phyloP scores from a whole-genome alignment of 1,140 invertebrate species.

The Dreissena rostriformis region DNA sequence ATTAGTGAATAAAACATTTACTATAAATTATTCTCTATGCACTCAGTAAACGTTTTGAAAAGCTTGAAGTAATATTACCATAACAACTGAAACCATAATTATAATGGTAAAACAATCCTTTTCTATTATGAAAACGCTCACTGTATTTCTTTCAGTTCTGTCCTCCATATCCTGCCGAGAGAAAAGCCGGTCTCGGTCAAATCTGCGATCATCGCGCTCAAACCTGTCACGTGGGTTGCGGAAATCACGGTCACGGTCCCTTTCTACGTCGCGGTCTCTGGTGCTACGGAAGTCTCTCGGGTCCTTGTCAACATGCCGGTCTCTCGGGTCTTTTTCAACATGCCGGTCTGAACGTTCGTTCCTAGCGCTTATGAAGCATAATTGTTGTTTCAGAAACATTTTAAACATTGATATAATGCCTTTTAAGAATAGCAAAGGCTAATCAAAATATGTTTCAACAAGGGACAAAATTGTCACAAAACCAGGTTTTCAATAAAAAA shows the following conservation, averaged over 20 bases:
- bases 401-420: no score
- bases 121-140: neutral
- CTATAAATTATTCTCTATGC: no score
- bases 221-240: slow-evolving; percentile 66
- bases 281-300: slow-evolving; percentile 42
- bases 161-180: slow-evolving; percentile 52
- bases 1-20: no score
- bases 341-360: no score
- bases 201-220: slow-evolving; percentile 69
- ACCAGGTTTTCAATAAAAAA: no score
- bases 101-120: neutral
- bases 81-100: neutral
- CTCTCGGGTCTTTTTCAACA: slow-evolving; percentile 32
- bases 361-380: no score
- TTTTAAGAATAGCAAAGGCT: no score
- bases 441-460: no score
- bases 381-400: no score
- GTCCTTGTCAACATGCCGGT: slow-evolving; percentile 21
- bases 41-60: no score
- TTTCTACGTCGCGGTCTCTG: slow-evolving; percentile 82
- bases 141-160: slow-evolving; percentile 6
- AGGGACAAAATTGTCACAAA: no score
- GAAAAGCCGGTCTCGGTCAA: slow-evolving; percentile 56
- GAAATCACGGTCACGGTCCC: slow-evolving; percentile 81
- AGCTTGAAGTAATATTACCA: neutral